A percentile compares a stretch with the other conserved stretches of the same genome.
Conservation (phyloP, 2,888 invertebrate genomes). For the Nomada fabriciana region DNA sequence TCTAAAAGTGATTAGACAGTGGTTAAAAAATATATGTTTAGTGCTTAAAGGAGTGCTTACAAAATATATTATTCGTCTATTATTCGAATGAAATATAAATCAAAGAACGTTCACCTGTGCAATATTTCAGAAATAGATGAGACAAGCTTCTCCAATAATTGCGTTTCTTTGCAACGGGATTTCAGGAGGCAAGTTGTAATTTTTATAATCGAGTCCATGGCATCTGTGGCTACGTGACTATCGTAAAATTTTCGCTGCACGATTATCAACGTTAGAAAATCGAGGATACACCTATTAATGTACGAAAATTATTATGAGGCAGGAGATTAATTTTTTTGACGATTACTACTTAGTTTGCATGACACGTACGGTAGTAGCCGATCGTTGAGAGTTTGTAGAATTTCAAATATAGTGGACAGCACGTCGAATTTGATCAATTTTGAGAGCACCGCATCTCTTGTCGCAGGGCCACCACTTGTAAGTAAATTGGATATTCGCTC, state of each 20-base stretch:
- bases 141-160: conserved; percentile 42
- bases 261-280: conserved; percentile 52
- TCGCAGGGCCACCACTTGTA: background rate
- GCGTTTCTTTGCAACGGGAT: conserved; percentile 32
- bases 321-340: background rate
- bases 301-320: too few relatives aligned
- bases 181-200: conserved; percentile 53
- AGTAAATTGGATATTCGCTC: conserved; percentile 40
- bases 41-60: too few relatives aligned
- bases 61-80: background rate
- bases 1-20: conserved; percentile 42
- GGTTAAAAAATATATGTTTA: too few relatives aligned
- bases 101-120: conserved; percentile 42
- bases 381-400: conserved; percentile 46
- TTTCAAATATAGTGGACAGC: conserved; percentile 52
- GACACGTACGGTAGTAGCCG: conserved; percentile 44
- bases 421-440: conserved; percentile 62
- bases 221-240: conserved; percentile 52
- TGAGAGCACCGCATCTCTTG: conserved; percentile 25
- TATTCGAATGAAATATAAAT: background rate
- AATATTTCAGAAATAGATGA: conserved; percentile 36
- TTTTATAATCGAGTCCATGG: conserved; percentile 60
- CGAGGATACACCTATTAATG: conserved; percentile 49
- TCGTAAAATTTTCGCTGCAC: conserved; percentile 62
- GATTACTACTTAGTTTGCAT: background rate